A percentile compares a stretch with the other conserved stretches of the same genome.
phyloP scores from a whole-genome alignment of 2,797 vertebrate genomes.

The Schizothorax lantsangensis region DNA sequence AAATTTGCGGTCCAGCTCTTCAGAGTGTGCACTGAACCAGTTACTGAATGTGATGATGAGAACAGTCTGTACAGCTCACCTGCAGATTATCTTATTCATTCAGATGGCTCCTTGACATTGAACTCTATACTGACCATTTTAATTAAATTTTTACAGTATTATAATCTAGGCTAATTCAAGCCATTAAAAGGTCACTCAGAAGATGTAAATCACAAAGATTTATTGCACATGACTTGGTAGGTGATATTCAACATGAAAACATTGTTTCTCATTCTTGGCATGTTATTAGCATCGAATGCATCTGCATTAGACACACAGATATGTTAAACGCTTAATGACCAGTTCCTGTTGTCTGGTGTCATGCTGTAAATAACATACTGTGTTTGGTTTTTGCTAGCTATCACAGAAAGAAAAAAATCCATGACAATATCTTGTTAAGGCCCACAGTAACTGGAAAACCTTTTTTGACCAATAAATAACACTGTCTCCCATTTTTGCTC shows the following conservation, averaged over 20 bases:
- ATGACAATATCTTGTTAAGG: neutral
- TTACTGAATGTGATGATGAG: constrained; percentile 10
- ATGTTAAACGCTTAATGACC: neutral
- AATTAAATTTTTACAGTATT: constrained; percentile 34
- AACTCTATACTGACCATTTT: constrained; percentile 18
- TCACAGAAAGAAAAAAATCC: neutral
- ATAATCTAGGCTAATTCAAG: constrained; percentile 34
- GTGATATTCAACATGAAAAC: constrained; percentile 13
- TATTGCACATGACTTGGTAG: neutral
- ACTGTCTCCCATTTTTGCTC: neutral
- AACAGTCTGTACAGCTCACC: neutral
- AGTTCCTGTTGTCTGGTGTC: neutral
- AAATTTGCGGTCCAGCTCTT: neutral
- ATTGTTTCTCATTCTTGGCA: constrained; percentile 17
- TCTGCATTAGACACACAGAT: neutral
- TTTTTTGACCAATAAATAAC: constrained; percentile 21
- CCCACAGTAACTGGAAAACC: neutral
- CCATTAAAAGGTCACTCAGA: constrained; percentile 35
- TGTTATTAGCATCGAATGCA: constrained; percentile 19
- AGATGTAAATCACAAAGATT: constrained; percentile 32
- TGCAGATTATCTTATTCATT: constrained; percentile 26
- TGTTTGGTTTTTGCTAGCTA: neutral
- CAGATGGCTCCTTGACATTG: constrained; percentile 8
- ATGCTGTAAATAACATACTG: neutral
- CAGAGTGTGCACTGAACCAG: constrained; percentile 20